Conservation (phyloP, 2,113 vertebrate species). For the Sylvietta virens region DNA sequence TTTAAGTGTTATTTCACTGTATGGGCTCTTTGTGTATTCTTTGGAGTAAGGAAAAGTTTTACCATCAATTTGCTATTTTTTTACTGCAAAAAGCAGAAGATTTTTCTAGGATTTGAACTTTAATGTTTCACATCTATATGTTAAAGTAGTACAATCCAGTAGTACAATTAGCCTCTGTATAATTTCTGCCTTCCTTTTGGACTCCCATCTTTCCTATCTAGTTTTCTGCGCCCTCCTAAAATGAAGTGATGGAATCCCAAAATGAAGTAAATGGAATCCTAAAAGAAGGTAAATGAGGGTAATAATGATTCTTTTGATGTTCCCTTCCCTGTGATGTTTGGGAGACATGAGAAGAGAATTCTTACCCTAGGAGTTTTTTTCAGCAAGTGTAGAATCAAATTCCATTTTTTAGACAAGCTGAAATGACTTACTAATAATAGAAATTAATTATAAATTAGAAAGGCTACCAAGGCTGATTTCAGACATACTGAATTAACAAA, state of each 20-base stretch:
- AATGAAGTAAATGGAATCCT: background rate
- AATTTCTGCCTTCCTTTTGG: background rate
- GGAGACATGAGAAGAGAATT: background rate
- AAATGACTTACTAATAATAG: slow-evolving; percentile 50
- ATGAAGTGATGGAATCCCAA: background rate
- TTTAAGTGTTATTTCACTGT: background rate
- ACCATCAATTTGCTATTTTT: background rate
- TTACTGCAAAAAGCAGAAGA: background rate
- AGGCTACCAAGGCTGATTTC: background rate
- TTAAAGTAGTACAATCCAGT: background rate
- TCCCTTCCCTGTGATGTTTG: background rate
- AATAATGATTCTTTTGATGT: background rate
- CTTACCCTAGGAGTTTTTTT: background rate
- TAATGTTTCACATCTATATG: background rate
- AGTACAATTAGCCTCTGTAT: too few relatives aligned
- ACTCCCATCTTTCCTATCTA: background rate
- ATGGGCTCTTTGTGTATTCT: background rate
- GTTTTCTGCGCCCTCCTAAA: background rate
- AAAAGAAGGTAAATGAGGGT: background rate
- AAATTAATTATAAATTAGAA: slow-evolving; percentile 56
- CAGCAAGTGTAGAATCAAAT: background rate
- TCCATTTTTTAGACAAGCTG: background rate
- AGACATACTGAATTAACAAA: background rate
- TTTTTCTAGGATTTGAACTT: background rate
- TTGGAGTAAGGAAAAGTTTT: background rate